Evolutionary conservation across 2,113 vertebrate genomes (phyloP).

Genomic region (Vidua macroura): DNA sequence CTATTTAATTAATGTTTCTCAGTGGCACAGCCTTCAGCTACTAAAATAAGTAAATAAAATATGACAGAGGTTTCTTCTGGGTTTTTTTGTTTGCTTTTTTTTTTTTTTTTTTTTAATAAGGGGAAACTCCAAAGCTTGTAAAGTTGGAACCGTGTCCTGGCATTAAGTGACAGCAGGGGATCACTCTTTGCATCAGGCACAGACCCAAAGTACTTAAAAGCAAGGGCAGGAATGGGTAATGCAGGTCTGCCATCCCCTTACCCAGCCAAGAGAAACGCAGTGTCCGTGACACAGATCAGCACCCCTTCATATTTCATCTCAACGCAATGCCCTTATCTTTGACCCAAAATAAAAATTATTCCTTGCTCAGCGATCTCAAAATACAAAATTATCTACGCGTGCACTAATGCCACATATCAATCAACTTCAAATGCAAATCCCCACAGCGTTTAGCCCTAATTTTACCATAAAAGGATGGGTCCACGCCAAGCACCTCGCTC

Average conservation of each 20-base stretch:
- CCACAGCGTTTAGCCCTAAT: background rate
- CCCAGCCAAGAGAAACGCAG: constrained; percentile 1
- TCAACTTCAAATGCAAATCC: constrained; percentile 50
- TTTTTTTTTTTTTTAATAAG: background rate
- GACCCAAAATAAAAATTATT: constrained; percentile 62
- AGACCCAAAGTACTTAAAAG: constrained; percentile 42
- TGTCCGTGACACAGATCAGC: constrained; percentile 26
- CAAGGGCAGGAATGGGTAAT: constrained; percentile 17
- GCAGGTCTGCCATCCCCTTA: background rate
- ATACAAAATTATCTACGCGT: constrained; percentile 18
- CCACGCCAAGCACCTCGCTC: constrained; percentile 3
- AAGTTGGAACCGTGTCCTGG: background rate
- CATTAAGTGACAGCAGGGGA: background rate
- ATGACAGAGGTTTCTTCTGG: background rate
- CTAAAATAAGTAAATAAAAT: background rate
- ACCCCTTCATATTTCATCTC: constrained; percentile 40
- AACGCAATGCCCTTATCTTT: constrained; percentile 34
- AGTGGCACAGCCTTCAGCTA: background rate
- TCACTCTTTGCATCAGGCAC: background rate
- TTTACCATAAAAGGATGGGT: constrained; percentile 55
- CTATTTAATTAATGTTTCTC: background rate
- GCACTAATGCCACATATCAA: constrained; percentile 60
- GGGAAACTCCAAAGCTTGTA: background rate
- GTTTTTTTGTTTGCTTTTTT: too few species aligned
- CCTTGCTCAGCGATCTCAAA: constrained; percentile 62